Evolutionary conservation across 2,113 vertebrate genomes (phyloP), one percentile per base, ranked within the genome.

Genomic region (Lepidothrix coronata): DNA sequence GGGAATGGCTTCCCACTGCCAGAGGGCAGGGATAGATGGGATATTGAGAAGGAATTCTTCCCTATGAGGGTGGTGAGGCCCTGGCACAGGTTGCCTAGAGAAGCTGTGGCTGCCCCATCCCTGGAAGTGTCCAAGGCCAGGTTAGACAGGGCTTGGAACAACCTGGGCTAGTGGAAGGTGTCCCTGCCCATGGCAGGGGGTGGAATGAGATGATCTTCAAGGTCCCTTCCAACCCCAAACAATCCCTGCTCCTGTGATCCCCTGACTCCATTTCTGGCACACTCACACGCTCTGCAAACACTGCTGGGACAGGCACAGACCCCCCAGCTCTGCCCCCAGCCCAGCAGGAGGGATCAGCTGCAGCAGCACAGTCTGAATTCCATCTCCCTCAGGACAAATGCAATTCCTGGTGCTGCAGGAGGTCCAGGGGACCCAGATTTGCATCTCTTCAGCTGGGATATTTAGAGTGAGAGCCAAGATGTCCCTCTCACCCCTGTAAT

Each of bases 41-140:
- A 54, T 3, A 17, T 1, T 52, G 70, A 54, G 52, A 1, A 39
- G 33, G 2, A 61, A 46, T 54, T 46, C 0, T 14, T 61, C 2
- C 2, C 27, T 59, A 23, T 0, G 44, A 74, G 44, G 28, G 11
- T 46, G 61, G 4, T 0, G 0, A 46, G 15, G 15, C 44, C 23
- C 44, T 31, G 52, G 31, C 51, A 58, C 59, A 44, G 51, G 67
- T 1, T 57, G 17, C 7, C 16, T 59, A 58, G 18, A 52, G 44
- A 0, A 74, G 52, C 61, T 73, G 68, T 8, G 37, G 43, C 31
- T 74, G 52, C 52, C 33, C 27, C 59, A 59, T 39, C 7, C 61
- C 61, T 74, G 37, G 33, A 5, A 24, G 55, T 73, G 33, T 0
- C 37, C 59, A 33, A 46, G 28, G 39, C 2, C 1, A 44, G 61